These are phyloP conservation scores for Lasioglossum malachurum DNA, from an alignment of 2,888 invertebrate genomes.

Conservation along the genomic window DNA sequence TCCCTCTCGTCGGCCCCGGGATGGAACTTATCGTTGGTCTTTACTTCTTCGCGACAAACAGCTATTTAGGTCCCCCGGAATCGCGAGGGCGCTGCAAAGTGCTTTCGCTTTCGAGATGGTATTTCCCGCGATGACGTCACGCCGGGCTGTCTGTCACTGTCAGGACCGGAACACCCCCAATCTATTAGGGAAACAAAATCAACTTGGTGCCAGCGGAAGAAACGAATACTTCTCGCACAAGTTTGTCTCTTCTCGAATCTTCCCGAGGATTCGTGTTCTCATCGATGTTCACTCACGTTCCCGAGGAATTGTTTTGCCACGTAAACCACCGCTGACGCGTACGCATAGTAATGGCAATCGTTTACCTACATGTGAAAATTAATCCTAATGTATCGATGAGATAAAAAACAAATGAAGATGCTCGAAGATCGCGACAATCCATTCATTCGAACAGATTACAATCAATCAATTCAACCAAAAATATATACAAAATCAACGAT, in stretches of 20 bases:
- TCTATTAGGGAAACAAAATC: slow-evolving; percentile 30
- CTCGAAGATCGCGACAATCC: too few relatives aligned
- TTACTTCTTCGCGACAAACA: slow-evolving; percentile 20
- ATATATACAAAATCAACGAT: too few relatives aligned
- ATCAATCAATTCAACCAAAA: too few relatives aligned
- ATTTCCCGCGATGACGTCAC: slow-evolving; percentile 40
- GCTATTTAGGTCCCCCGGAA: slow-evolving; percentile 11
- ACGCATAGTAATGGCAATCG: background rate
- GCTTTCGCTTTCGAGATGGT: slow-evolving; percentile 11
- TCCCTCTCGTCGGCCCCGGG: too few relatives aligned
- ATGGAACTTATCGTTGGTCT: slow-evolving; percentile 8
- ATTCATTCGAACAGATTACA: too few relatives aligned
- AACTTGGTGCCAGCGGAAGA: slow-evolving; percentile 4
- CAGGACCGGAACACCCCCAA: slow-evolving; percentile 34
- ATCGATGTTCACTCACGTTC: background rate
- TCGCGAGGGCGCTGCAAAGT: slow-evolving; percentile 28
- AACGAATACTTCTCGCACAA: background rate
- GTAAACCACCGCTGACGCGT: background rate
- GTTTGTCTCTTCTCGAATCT: slow-evolving; percentile 1
- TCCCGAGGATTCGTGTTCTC: background rate
- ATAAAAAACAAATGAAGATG: too few relatives aligned
- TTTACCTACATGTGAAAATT: background rate
- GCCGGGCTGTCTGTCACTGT: slow-evolving; percentile 71
- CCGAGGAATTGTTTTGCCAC: background rate
- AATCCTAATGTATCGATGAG: background rate